Evolutionary conservation across 2,888 invertebrate species (phyloP).

Genomic region (Ariolimax columbianus): DNA sequence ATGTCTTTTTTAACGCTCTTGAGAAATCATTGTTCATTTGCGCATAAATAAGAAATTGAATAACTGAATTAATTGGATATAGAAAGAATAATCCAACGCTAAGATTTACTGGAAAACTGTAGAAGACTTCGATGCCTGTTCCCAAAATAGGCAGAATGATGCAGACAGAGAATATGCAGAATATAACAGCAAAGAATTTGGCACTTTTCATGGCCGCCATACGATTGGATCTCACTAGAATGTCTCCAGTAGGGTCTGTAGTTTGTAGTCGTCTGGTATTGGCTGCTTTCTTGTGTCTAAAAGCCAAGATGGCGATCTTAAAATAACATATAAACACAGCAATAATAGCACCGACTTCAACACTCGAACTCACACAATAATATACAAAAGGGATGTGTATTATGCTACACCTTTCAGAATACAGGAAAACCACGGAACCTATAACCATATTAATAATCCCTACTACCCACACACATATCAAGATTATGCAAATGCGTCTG

Average conservation of each 20-base stretch:
- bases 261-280: not conserved
- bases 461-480: too few relatives aligned
- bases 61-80: not conserved
- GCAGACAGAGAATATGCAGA: not conserved
- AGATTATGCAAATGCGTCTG: too few relatives aligned
- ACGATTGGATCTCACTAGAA: not conserved
- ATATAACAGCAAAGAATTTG: conserved; percentile 15
- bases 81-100: not conserved
- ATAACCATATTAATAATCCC: too few relatives aligned
- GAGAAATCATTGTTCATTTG: not conserved
- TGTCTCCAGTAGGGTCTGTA: not conserved
- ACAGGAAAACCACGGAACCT: too few relatives aligned
- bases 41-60: not conserved
- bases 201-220: not conserved
- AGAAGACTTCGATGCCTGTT: not conserved
- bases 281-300: conserved; percentile 7
- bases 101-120: not conserved
- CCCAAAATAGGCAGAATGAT: not conserved
- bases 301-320: conserved; percentile 8
- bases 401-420: too few relatives aligned
- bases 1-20: not conserved
- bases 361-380: too few relatives aligned
- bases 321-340: conserved; percentile 21
- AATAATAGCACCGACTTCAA: too few relatives aligned
- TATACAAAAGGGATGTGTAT: too few relatives aligned